phyloP scores from a whole-genome alignment of 2,797 vertebrate genomes.

The Loris lydekkerianus region DNA sequence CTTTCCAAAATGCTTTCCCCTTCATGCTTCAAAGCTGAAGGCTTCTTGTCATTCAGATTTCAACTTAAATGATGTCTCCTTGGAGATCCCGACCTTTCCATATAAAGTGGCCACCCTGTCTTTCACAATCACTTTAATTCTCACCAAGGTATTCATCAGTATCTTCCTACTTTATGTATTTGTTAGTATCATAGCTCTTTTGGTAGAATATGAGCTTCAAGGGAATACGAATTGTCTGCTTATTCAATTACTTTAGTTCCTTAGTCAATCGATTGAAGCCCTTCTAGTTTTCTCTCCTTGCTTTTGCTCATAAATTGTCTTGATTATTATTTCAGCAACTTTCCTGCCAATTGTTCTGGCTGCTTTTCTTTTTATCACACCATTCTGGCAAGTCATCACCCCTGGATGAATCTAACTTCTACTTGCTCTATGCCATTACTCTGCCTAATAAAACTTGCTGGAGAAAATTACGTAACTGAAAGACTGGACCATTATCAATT shows the following conservation, averaged over 20 bases:
- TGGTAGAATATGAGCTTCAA: not conserved
- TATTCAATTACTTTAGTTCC: not conserved
- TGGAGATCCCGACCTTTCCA: not conserved
- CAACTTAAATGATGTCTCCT: not conserved
- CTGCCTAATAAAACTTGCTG: constrained; percentile 58
- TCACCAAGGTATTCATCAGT: not conserved
- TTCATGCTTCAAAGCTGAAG: not conserved
- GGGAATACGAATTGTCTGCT: not conserved
- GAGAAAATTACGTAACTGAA: constrained; percentile 59
- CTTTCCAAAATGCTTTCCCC: not conserved
- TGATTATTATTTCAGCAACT: constrained; percentile 8
- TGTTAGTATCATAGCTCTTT: not conserved
- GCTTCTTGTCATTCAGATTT: constrained; percentile 11
- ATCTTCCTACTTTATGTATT: not conserved
- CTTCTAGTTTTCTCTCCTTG: not conserved
- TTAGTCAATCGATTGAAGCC: not conserved
- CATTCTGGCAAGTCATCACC: not conserved
- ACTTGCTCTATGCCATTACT: not conserved
- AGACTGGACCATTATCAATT: constrained; percentile 23
- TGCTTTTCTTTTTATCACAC: not conserved
- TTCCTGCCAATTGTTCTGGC: not conserved
- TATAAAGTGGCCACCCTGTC: not conserved
- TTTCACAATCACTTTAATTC: not conserved
- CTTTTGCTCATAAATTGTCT: constrained; percentile 44
- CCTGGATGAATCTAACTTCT: constrained; percentile 29